Percentiles rank a stretch among this genome's conserved stretches.
Evolutionary conservation across 2,113 vertebrate genomes (phyloP).

Genomic region (Octodon degus): DNA sequence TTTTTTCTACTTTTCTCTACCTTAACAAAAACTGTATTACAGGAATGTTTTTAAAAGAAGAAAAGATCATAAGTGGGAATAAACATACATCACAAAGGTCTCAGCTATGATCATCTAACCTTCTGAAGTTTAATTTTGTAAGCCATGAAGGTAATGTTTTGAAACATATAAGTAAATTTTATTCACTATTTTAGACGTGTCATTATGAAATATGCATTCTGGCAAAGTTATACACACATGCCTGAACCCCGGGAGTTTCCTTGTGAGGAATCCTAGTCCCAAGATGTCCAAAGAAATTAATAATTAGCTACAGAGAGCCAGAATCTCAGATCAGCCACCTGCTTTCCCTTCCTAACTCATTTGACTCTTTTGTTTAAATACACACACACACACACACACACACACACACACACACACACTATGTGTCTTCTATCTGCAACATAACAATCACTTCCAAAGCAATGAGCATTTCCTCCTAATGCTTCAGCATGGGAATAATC

Average conservation of each 20-base stretch:
- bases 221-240: neutral
- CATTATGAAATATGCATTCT: neutral
- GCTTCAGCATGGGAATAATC: slow-evolving; percentile 46
- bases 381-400: slow-evolving; percentile 66
- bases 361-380: slow-evolving; percentile 72
- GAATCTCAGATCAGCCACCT: slow-evolving; percentile 62
- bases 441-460: slow-evolving; percentile 65
- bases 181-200: neutral
- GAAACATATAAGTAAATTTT: slow-evolving; percentile 11
- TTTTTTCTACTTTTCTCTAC: neutral
- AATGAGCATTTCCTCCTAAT: slow-evolving; percentile 66
- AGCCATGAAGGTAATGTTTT: neutral
- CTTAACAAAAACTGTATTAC: neutral
- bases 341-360: slow-evolving; percentile 55
- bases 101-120: neutral
- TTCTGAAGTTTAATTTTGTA: neutral
- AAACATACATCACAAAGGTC: neutral
- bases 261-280: slow-evolving; percentile 25
- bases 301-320: slow-evolving; percentile 66
- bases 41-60: neutral
- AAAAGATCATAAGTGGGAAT: neutral
- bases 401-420: slow-evolving; percentile 63
- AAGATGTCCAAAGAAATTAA: slow-evolving; percentile 66
- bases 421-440: slow-evolving; percentile 59
- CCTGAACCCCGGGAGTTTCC: slow-evolving; percentile 21